phyloP scores from a whole-genome alignment of 2,113 vertebrate genomes.

The Telmatochromis sp. region DNA sequence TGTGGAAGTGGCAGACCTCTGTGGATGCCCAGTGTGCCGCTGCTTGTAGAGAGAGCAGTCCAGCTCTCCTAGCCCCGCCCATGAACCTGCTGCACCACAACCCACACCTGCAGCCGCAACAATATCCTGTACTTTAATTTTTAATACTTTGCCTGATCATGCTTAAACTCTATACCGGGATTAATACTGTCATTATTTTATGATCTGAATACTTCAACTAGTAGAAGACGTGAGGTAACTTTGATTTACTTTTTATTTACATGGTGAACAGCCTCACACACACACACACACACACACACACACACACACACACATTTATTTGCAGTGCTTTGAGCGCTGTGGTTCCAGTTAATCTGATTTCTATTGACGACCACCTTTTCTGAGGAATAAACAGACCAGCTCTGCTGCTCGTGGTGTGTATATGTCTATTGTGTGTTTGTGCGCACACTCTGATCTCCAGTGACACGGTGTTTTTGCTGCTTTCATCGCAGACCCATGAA shows the following conservation, averaged over 20 bases:
- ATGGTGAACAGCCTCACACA: background rate
- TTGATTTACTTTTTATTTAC: background rate
- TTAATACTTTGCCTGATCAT: background rate
- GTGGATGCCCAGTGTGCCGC: background rate
- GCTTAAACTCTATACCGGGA: background rate
- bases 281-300: background rate
- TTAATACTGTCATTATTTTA: background rate
- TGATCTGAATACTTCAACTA: background rate
- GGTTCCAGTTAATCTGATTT: conserved; percentile 6
- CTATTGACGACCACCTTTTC: background rate
- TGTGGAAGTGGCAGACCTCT: background rate
- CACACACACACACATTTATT: background rate
- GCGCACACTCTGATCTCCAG: background rate
- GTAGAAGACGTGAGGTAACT: background rate
- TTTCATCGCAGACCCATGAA: background rate
- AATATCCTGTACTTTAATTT: background rate
- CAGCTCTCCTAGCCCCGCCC: rapidly evolving
- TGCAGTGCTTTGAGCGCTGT: background rate
- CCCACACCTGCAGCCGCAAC: background rate
- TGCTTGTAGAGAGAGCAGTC: background rate
- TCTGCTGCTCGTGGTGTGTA: background rate
- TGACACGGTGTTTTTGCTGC: background rate
- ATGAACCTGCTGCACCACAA: background rate
- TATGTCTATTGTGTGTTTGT: background rate
- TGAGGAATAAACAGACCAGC: background rate